Evolutionary conservation across 2,113 vertebrate species (phyloP), one percentile per base, ranked within the genome.

Genomic region (Monopterus albus): DNA sequence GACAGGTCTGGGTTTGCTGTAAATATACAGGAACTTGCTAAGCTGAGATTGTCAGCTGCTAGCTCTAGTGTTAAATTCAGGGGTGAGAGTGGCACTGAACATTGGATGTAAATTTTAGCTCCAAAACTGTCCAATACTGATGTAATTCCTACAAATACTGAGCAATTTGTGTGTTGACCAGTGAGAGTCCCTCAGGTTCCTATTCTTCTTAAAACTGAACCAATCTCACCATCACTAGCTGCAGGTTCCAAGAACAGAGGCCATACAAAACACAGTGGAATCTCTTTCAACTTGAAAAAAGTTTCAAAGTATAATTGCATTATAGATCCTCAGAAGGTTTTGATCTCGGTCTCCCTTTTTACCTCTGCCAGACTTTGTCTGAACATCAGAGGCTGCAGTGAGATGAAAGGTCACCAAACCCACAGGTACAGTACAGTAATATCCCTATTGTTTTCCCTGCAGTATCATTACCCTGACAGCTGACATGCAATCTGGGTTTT

Each of bases 361-460:
- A 80, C 56, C 67, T 47, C 38, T 85, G 84, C 89, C 87, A 89
- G 75, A 75, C 75, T 72, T 69, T 79, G 82, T 86, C 78, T 82
- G 78, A 82, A 82, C 68, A 85, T 85, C 80, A 84, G 57, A 87
- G 67, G 76, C 77, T 69, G 67, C 69, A 51, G 57, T 1, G 3
- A 66, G 75, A 83, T 87, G 62, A 89, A 83, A 87, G 80, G 84
- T 87, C 80, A 83, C 72, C 71, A 31, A 75, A 73, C 70, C 75
- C 78, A 78, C 72, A 68, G 71, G 47, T 65, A 73, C 67, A 68
- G 53, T 65, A 28, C 61, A 33, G 70, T 50, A n/a, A n/a, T 75
- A 73, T 51, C 29, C 8, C 72, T 81, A 84, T 90, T 87, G 83
- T 88, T 87, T 74, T 63, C 78, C 61, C 42, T 56, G 23, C 53